Evolutionary conservation across 64 coral and sea anemone genomes (phyloP), one percentile per base, ranked within the genome.

Genomic region (Stichodactyla mertensii): DNA sequence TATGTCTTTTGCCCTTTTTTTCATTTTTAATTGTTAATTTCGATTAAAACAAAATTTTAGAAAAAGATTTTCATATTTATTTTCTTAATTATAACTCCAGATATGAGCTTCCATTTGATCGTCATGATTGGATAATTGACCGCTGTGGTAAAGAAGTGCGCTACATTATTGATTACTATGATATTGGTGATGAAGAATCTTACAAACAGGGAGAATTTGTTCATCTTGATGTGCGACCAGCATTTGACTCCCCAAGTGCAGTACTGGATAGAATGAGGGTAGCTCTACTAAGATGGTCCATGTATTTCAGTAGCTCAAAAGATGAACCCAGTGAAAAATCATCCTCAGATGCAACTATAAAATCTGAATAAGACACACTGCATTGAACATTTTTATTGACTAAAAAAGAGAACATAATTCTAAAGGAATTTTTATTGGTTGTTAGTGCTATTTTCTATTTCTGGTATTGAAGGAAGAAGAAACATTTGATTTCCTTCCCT

Each of bases 161-260:
- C 24, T 99, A 99, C 61, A 92, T 99, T 54, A 99, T 99, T 61
- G 97, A 99, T 92, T 99, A 99, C 79, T 99, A 99, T 80, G 97
- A 99, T 58, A 80, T 99, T 56, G 97, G 97, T 5, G 97, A 99
- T 66, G 97, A 99, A 74, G 97, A 99, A 15, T 86, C 90, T 62
- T 99, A 99, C 85, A 95, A 94, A 60, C 90, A 77, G 20, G 97
- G 97, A 18, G 97, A 99, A 31, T 99, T 99, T 86, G 93, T 95
- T 26, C 88, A 90, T 15, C 91, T 99, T 60, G 97, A 99, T 84
- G 93, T 94, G 9, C 69, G 97, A 87, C 97, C 97, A 13, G 97
- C 97, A 20, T 58, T 95, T 86, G 97, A 99, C 83, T 99, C 97
- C 1, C 94, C 91, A 19, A 89, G 93, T 85, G 92, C 97, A 31